Conservation (phyloP, 1,140 invertebrate genomes). For the Campoletis sonorensis region DNA sequence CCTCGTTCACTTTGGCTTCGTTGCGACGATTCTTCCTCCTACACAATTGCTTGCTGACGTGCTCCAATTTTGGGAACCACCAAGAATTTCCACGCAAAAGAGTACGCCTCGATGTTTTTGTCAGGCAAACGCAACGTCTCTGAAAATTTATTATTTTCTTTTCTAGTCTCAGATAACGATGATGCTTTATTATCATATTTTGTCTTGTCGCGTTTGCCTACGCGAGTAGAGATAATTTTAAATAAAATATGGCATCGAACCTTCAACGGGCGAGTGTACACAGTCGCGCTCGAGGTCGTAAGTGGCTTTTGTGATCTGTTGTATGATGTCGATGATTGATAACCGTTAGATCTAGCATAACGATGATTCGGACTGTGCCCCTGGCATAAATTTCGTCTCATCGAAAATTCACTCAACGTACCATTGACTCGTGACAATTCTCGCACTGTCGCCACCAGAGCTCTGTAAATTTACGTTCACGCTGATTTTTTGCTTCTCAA, state of each 20-base stretch:
- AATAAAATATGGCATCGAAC: constrained; percentile 7
- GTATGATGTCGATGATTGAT: constrained; percentile 7
- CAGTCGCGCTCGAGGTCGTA: neutral
- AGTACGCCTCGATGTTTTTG: constrained; percentile 12
- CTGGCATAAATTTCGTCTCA: constrained; percentile 1
- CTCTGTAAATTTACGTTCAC: constrained; percentile 52
- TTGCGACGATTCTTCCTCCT: constrained; percentile 52
- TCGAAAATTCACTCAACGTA: constrained; percentile 23
- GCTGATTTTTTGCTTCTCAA: too few relatives aligned
- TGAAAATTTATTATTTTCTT: neutral
- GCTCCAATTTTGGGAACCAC: constrained; percentile 61
- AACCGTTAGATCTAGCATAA: neutral
- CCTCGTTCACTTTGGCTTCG: constrained; percentile 50
- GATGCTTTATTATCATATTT: neutral
- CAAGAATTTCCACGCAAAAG: constrained; percentile 52
- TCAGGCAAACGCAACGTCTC: constrained; percentile 36
- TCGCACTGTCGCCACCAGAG: constrained; percentile 55
- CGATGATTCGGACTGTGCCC: constrained; percentile 23
- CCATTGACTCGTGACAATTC: constrained; percentile 57
- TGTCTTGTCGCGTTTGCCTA: neutral
- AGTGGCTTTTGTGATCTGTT: neutral
- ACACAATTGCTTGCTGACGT: constrained; percentile 57
- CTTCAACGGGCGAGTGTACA: constrained; percentile 31
- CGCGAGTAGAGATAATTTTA: neutral
- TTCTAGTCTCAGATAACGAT: neutral